phyloP scores from a whole-genome alignment of 2,113 vertebrate species.

The Promerops cafer region DNA sequence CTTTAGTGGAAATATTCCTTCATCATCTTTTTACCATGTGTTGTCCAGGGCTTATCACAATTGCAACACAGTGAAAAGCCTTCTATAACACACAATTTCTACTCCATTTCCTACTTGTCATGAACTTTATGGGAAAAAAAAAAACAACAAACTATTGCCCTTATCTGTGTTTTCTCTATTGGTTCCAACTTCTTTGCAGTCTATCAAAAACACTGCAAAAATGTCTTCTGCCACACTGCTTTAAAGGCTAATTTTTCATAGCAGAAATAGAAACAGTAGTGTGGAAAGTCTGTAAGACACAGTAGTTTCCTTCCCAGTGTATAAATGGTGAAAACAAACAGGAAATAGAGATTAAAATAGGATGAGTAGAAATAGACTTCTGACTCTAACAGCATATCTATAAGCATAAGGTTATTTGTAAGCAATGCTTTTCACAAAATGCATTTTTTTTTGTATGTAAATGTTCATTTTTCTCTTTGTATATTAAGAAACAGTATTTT shows the following conservation, averaged over 20 bases:
- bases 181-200: not conserved
- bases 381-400: not conserved
- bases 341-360: constrained; percentile 10
- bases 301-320: constrained; percentile 3
- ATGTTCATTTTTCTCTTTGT: not conserved
- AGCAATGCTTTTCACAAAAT: not conserved
- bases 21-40: not conserved
- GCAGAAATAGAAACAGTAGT: not conserved
- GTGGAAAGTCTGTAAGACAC: not conserved
- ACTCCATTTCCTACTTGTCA: not conserved
- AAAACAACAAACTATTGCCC: not conserved
- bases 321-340: constrained; percentile 22
- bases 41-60: not conserved
- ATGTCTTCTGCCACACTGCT: not conserved
- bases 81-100: not conserved
- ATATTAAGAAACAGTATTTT: not conserved
- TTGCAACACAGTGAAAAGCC: not conserved
- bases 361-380: not conserved
- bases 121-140: not conserved
- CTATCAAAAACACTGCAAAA: not conserved
- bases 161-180: not conserved
- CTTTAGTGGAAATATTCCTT: not conserved
- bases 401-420: not conserved
- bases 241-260: not conserved
- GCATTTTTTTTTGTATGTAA: not conserved